A percentile compares a stretch with the other conserved stretches of the same genome.
These are phyloP conservation scores for Bubo scandiacus DNA, from an alignment of 2,113 vertebrate genomes.

Conservation along the genomic window DNA sequence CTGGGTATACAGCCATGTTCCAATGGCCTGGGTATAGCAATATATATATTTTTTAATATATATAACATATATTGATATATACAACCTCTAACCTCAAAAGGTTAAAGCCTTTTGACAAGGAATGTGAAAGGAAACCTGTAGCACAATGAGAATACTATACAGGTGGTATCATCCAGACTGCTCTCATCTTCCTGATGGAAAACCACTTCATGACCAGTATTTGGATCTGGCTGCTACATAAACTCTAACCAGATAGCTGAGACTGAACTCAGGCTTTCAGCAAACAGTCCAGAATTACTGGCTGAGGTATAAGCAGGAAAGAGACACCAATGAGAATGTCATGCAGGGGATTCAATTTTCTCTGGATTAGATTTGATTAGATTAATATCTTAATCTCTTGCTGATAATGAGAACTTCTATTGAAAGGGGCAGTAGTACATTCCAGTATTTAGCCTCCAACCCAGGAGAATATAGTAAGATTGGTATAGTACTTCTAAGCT, in stretches of 20 bases:
- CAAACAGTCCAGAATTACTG: neutral
- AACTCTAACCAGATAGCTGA: neutral
- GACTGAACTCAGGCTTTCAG: neutral
- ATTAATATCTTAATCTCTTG: neutral
- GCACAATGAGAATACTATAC: neutral
- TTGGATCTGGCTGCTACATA: neutral
- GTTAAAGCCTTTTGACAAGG: neutral
- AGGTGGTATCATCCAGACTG: neutral
- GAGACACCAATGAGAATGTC: neutral
- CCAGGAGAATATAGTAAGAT: neutral
- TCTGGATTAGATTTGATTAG: neutral
- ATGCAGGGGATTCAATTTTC: neutral
- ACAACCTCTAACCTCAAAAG: neutral
- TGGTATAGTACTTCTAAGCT: neutral
- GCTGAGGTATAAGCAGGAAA: neutral
- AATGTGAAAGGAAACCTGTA: neutral
- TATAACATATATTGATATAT: neutral
- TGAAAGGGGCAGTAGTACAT: neutral
- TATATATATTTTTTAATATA: neutral
- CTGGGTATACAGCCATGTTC: neutral
- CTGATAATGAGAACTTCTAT: neutral
- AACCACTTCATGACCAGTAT: neutral
- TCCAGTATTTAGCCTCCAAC: neutral
- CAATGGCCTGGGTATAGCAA: neutral
- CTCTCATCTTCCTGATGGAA: neutral